Conservation (phyloP, 2,888 invertebrate genomes). For the Anaspis maculata region DNA sequence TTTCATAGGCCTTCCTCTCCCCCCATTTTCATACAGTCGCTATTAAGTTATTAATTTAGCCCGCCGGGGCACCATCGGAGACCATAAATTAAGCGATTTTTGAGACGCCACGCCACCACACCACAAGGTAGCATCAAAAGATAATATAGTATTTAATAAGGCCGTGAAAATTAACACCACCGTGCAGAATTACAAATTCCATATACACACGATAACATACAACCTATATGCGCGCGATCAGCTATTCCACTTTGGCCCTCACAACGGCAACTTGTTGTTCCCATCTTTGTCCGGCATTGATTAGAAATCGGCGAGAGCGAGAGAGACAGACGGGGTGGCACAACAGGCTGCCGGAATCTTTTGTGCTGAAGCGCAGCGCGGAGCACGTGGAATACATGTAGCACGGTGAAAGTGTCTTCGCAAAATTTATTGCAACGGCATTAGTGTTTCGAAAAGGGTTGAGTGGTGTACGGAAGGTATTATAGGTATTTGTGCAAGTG, state of each 20-base stretch:
- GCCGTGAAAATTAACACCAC: conserved; percentile 40
- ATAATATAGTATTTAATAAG: conserved; percentile 45
- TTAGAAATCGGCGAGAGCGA: conserved; percentile 1
- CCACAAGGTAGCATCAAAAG: conserved; percentile 40
- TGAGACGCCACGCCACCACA: conserved; percentile 28
- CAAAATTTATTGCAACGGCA: conserved; percentile 36
- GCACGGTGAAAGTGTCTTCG: conserved; percentile 31
- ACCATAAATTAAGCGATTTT: conserved; percentile 37
- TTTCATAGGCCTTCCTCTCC: too few species aligned
- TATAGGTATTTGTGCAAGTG: too few species aligned
- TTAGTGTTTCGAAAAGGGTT: too few species aligned
- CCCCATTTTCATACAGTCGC: too few species aligned
- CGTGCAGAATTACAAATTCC: conserved; percentile 39
- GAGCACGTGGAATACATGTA: conserved; percentile 24
- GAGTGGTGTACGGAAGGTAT: too few species aligned
- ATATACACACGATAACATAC: conserved; percentile 39
- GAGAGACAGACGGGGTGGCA: conserved; percentile 10
- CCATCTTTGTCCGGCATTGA: conserved; percentile 5
- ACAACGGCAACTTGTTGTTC: too few species aligned
- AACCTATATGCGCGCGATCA: conserved; percentile 32
- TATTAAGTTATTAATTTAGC: conserved; percentile 34
- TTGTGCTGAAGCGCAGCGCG: too few species aligned
- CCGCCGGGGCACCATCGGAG: too few species aligned
- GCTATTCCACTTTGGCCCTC: too few species aligned
- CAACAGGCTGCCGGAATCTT: conserved; percentile 14